These are phyloP conservation scores for Oncopeltus fasciatus DNA, from an alignment of 1,140 invertebrate genomes.

Conservation along the genomic window DNA sequence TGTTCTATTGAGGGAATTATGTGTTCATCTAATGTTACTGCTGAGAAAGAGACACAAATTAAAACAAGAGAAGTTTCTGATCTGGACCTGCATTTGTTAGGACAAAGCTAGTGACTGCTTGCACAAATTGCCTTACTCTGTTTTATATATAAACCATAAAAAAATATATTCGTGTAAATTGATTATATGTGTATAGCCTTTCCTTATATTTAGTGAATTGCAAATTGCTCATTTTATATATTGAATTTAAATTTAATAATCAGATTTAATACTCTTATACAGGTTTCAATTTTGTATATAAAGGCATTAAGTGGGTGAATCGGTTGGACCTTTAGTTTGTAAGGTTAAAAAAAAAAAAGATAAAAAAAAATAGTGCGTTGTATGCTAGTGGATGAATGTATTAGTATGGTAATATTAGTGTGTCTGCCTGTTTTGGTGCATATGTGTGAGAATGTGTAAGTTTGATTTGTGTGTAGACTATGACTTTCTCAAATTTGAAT, in stretches of 20 bases:
- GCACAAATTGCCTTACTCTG: conserved; percentile 3
- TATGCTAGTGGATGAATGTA: too few species aligned
- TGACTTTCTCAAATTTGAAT: not conserved
- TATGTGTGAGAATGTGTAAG: not conserved
- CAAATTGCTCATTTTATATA: conserved; percentile 6
- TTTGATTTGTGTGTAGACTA: not conserved
- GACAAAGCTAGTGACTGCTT: conserved; percentile 5
- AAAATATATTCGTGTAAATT: not conserved
- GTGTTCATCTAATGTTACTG: not conserved
- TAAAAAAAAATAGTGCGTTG: too few species aligned
- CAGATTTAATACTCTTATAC: not conserved
- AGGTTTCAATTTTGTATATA: not conserved
- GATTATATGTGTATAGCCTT: not conserved
- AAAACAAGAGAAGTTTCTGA: not conserved
- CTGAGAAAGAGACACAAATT: not conserved
- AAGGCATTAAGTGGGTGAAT: not conserved
- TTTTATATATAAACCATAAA: conserved; percentile 7
- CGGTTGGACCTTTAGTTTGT: conserved; percentile 2
- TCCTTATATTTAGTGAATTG: conserved; percentile 5
- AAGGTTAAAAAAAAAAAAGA: not conserved
- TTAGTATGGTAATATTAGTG: not conserved
- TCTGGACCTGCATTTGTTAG: not conserved
- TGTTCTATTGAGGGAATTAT: not conserved
- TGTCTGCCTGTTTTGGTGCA: not conserved
- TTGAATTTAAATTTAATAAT: not conserved